Evolutionary conservation across 2,797 vertebrate genomes (phyloP).

Genomic region (Crenichthys baileyi): DNA sequence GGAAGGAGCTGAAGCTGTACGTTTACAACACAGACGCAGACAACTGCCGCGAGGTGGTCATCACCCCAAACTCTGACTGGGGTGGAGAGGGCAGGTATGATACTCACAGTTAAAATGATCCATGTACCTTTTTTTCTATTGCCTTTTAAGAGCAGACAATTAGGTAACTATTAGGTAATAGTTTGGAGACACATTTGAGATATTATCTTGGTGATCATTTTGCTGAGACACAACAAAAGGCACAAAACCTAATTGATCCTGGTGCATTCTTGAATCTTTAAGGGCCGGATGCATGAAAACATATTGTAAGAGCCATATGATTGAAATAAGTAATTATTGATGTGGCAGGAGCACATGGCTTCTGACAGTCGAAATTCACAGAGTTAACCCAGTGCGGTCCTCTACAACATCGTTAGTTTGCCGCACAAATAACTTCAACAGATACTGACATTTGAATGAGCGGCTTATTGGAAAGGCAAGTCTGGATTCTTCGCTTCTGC

Average conservation of each 20-base stretch:
- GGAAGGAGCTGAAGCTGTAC: conserved; percentile 93
- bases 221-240: not conserved
- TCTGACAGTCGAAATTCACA: too few species aligned
- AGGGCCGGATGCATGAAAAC: not conserved
- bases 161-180: too few species aligned
- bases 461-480: too few species aligned
- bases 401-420: too few species aligned
- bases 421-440: too few species aligned
- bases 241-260: not conserved
- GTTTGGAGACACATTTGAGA: not conserved
- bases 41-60: conserved; percentile 95
- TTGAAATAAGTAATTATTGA: too few species aligned
- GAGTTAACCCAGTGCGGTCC: too few species aligned
- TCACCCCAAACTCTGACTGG: conserved; percentile 93
- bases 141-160: not conserved
- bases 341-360: too few species aligned
- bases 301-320: too few species aligned
- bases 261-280: not conserved
- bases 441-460: too few species aligned
- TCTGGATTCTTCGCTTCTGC: too few species aligned
- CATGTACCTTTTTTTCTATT: not conserved
- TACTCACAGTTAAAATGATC: not conserved
- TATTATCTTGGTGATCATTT: not conserved
- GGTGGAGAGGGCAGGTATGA: conserved; percentile 96
- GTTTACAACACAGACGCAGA: conserved; percentile 96